Conservation (phyloP, 2,797 vertebrate species). For the Neostethus bicornis region DNA sequence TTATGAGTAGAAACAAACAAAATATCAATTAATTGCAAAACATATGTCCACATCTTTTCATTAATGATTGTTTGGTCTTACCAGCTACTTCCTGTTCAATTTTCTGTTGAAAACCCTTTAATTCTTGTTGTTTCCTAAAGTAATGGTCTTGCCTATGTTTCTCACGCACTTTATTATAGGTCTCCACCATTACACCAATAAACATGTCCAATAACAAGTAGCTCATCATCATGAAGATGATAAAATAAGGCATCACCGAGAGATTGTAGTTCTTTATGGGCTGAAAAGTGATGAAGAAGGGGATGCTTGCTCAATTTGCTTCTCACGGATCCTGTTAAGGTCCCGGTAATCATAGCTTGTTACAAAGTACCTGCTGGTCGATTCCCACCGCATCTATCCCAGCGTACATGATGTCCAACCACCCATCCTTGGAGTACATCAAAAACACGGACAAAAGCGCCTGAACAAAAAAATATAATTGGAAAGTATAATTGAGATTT, state of each 20-base stretch:
- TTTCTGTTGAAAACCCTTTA: background rate
- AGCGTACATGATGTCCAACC: no score
- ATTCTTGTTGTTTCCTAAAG: slow-evolving; percentile 28
- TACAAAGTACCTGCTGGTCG: no score
- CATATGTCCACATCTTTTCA: background rate
- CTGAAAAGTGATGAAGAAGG: no score
- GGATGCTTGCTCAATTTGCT: no score
- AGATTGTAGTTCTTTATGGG: slow-evolving; percentile 88
- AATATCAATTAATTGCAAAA: background rate
- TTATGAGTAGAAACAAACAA: background rate
- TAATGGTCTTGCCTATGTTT: slow-evolving; percentile 88
- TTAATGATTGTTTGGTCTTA: background rate
- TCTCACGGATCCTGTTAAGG: no score
- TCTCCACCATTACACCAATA: slow-evolving; percentile 91
- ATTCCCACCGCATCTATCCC: no score
- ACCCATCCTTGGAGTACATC: no score
- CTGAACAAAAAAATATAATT: no score
- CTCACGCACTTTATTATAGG: slow-evolving; percentile 91
- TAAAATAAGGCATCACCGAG: slow-evolving; percentile 93
- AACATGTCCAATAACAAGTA: slow-evolving; percentile 96
- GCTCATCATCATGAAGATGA: slow-evolving; percentile 93
- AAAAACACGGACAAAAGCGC: no score
- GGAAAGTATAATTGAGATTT: no score
- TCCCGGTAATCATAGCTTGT: no score
- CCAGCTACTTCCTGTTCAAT: rapidly evolving